Conservation (phyloP, 2,113 vertebrate species). For the Bubo blakistoni region DNA sequence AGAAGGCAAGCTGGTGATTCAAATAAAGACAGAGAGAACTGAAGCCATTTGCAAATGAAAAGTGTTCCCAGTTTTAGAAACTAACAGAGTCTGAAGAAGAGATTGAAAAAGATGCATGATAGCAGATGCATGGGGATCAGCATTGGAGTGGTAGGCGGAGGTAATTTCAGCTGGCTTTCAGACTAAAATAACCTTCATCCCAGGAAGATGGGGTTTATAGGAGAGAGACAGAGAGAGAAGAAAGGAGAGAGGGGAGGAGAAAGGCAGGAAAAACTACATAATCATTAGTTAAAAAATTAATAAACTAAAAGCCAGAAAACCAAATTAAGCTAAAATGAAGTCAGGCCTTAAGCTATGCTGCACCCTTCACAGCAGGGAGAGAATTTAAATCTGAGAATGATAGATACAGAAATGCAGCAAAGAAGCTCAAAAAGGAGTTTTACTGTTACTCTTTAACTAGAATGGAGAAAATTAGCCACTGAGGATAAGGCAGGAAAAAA, state of each 20-base stretch:
- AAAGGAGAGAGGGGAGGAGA: neutral
- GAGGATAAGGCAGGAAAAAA: neutral
- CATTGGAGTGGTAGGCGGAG: neutral
- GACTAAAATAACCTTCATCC: neutral
- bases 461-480: neutral
- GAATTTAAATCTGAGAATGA: neutral
- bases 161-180: neutral
- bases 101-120: neutral
- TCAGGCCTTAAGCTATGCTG: neutral
- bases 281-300: neutral
- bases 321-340: neutral
- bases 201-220: neutral
- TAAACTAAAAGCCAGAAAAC: neutral
- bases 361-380: neutral
- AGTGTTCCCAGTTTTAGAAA: conserved; percentile 41
- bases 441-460: neutral
- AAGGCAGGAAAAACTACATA: neutral
- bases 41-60: conserved; percentile 42
- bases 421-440: neutral
- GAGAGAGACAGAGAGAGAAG: neutral
- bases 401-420: neutral
- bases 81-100: neutral
- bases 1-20: neutral
- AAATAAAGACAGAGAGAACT: neutral
- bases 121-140: neutral